These are phyloP conservation scores for Halocynthia roretzi DNA, from an alignment of 23 tunicate genomes.

Conservation along the genomic window DNA sequence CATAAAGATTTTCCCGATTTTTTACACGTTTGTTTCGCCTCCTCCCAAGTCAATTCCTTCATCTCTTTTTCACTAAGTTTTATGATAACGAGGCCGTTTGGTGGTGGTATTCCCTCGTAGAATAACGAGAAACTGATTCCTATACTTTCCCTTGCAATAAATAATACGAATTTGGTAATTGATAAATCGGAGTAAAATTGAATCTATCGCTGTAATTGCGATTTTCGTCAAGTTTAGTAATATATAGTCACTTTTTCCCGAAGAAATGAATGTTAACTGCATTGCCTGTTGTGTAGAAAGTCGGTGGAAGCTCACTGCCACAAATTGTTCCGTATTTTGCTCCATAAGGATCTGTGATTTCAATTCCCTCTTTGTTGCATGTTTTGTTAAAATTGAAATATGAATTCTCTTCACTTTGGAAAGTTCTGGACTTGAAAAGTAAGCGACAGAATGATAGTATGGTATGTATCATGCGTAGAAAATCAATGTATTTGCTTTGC, in stretches of 20 bases:
- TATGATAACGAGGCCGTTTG: not conserved
- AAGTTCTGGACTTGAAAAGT: slow-evolving; percentile 13
- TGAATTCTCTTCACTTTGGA: slow-evolving; percentile 1
- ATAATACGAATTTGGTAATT: no score
- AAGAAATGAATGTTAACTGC: slow-evolving; percentile 6
- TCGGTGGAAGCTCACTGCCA: slow-evolving; percentile 9
- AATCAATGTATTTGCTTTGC: no score
- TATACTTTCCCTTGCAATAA: slow-evolving; percentile 1
- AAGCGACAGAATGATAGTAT: not conserved
- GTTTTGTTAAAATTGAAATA: not conserved
- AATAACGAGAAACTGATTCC: slow-evolving; percentile 14
- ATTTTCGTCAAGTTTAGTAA: not conserved
- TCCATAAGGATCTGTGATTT: not conserved
- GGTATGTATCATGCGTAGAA: no score
- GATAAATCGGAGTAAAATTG: no score
- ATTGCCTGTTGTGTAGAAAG: slow-evolving; percentile 4
- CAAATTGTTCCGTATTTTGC: slow-evolving; percentile 14
- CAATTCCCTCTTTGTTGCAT: slow-evolving; percentile 1
- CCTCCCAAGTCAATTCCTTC: slow-evolving; percentile 6
- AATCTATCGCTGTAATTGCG: not conserved
- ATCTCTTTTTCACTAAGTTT: not conserved
- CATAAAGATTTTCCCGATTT: slow-evolving; percentile 12
- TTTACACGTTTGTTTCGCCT: slow-evolving; percentile 14
- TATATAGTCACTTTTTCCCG: not conserved
- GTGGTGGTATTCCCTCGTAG: slow-evolving; percentile 6